These are phyloP conservation scores for Hylaea fasciaria DNA, from an alignment of 2,888 invertebrate genomes.

Conservation along the genomic window DNA sequence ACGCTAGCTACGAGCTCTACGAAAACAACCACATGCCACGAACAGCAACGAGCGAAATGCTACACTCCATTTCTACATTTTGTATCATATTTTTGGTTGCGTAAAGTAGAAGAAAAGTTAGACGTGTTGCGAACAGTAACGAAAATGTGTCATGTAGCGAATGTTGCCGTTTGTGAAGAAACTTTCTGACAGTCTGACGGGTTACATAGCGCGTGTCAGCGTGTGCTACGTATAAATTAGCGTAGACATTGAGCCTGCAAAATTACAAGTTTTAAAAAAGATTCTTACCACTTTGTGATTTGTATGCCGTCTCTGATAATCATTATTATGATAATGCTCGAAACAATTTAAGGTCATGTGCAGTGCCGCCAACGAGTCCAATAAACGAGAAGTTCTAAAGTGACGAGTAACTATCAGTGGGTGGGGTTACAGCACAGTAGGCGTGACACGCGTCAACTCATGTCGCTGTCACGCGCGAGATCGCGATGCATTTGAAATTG, in stretches of 20 bases:
- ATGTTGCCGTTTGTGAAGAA: conserved; percentile 17
- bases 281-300: not conserved
- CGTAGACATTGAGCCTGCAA: conserved; percentile 5
- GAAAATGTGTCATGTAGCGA: conserved; percentile 8
- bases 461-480: conserved; percentile 30
- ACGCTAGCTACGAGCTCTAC: not conserved
- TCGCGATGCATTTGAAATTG: conserved; percentile 37
- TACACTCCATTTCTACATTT: not conserved
- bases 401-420: conserved; percentile 3
- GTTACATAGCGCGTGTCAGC: conserved; percentile 11
- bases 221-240: conserved; percentile 14
- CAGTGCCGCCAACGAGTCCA: too few species aligned
- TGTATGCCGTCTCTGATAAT: not conserved
- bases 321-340: too few species aligned
- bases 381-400: not conserved
- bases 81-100: conserved; percentile 8
- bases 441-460: conserved; percentile 33
- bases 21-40: not conserved
- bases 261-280: not conserved
- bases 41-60: not conserved
- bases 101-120: conserved; percentile 15
- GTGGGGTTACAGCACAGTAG: conserved; percentile 1
- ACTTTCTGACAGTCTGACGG: conserved; percentile 23
- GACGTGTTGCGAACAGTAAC: conserved; percentile 1
- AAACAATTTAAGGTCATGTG: too few species aligned